Evolutionary conservation across 2,888 invertebrate species (phyloP).

Genomic region (Xestoiulus laeticollis): DNA sequence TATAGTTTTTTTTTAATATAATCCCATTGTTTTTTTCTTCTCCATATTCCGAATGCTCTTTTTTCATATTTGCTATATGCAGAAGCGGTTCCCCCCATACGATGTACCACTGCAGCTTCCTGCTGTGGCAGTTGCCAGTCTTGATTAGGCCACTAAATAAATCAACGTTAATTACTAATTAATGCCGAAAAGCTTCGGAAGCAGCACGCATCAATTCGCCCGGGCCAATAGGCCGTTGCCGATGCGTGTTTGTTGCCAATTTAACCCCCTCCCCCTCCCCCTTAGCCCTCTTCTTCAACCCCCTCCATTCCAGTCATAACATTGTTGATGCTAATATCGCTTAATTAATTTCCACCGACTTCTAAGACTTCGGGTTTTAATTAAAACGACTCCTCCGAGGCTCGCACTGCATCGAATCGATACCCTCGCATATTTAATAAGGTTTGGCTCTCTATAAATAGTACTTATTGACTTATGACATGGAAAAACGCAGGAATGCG

Average conservation of each 20-base stretch:
- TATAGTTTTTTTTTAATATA: too few relatives aligned
- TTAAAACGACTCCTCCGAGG: not conserved
- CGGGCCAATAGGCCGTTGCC: not conserved
- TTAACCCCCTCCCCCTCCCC: not conserved
- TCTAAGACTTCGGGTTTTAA: conserved; percentile 24
- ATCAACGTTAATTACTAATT: conserved; percentile 19
- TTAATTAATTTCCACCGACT: conserved; percentile 26
- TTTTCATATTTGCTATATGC: too few relatives aligned
- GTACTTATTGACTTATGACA: conserved; percentile 16
- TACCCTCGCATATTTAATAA: conserved; percentile 19
- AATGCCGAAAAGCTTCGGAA: not conserved
- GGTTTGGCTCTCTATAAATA: conserved; percentile 1
- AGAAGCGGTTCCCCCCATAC: not conserved
- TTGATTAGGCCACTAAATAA: conserved; percentile 26
- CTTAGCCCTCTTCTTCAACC: not conserved
- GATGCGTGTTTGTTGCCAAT: conserved; percentile 4
- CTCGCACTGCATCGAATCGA: not conserved
- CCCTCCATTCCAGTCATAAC: conserved; percentile 16
- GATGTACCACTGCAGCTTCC: not conserved
- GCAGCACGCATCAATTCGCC: not conserved
- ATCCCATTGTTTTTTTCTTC: too few relatives aligned
- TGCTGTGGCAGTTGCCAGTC: conserved; percentile 5
- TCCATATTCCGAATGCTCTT: too few relatives aligned
- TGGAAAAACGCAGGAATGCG: conserved; percentile 10
- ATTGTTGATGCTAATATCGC: conserved; percentile 26